Base-by-base conservation (phyloP, 2,113 vertebrate genomes). In the Limanda limanda region DNA sequence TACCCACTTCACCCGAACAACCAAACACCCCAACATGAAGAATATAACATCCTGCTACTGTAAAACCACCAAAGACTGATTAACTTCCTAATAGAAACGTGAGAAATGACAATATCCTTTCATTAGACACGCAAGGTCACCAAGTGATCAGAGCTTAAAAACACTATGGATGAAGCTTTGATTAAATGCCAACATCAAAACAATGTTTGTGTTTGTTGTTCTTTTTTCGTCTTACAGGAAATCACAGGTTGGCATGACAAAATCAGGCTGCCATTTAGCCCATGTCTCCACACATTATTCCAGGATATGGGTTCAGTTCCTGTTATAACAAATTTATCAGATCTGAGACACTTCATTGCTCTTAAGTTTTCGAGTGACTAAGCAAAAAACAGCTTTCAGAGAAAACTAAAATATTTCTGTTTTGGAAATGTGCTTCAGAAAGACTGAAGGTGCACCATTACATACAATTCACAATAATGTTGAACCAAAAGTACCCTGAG, bases 311-410 rank as follows among this genome's bases (percentile, higher is more conserved):
- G 47, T 45, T 45, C 35, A 10, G 78, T 71, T 77, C 79, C 73
- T 65, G 72, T 69, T 87, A 47, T 52, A 67, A 61, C 69, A 67
- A 35, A 10, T 20, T 27, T 67, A 54, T 82, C 54, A 20, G 62
- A 76, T 77, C 24, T 89, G 85, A 87, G 70, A 87, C 89, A 86
- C 64, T 76, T 40, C 51, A 15, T 40, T 71, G 56, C 82, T 68
- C 48, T 68, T 31, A 82, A 78, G 42, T 73, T 64, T 68, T 4
- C 5, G 13, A 75, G 42, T 78, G 75, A 89, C 85, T 70, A 76
- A 82, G 81, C 64, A 86, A 84, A 82, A 48, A 45, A 40, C n/a
- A 42, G 31, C 55, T 70, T 47, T 78, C 8, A 75, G 5, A 74
- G 23, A 56, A 54, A 68, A 27, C 21, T 42, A 31, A 75, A 76